These are phyloP conservation scores for Sceloporus undulatus DNA, from an alignment of 2,113 vertebrate genomes.

Conservation along the genomic window DNA sequence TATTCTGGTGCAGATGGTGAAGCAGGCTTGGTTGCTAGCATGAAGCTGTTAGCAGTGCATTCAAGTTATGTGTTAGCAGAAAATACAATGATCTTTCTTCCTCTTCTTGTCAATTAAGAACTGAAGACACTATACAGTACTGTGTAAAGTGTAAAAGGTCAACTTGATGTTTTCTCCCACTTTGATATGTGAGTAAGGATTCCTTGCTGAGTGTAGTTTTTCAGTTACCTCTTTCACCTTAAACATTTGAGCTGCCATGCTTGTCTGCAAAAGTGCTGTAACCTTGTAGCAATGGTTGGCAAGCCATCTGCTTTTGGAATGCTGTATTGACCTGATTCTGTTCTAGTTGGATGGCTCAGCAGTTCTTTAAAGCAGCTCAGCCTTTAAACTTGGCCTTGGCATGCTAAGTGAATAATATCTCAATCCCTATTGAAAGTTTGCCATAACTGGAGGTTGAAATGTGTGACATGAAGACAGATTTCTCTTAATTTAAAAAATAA, in stretches of 20 bases:
- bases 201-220: neutral
- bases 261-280: neutral
- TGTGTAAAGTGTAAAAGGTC: neutral
- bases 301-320: neutral
- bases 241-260: constrained; percentile 7
- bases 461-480: neutral
- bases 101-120: neutral
- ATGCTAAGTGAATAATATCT: neutral
- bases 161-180: neutral
- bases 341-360: neutral
- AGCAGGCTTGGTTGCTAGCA: neutral
- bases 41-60: neutral
- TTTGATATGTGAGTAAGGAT: neutral
- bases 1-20: neutral
- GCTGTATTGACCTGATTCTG: neutral
- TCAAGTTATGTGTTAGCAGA: neutral
- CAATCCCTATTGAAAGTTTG: neutral
- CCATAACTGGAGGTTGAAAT: neutral
- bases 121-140: too few relatives aligned
- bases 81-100: neutral
- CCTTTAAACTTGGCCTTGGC: neutral
- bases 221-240: neutral
- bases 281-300: neutral
- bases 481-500: neutral
- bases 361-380: neutral